Percentiles rank a stretch among this genome's conserved stretches.
These are phyloP conservation scores for Agrochola macilenta DNA, from an alignment of 2,888 invertebrate genomes.

Conservation along the genomic window DNA sequence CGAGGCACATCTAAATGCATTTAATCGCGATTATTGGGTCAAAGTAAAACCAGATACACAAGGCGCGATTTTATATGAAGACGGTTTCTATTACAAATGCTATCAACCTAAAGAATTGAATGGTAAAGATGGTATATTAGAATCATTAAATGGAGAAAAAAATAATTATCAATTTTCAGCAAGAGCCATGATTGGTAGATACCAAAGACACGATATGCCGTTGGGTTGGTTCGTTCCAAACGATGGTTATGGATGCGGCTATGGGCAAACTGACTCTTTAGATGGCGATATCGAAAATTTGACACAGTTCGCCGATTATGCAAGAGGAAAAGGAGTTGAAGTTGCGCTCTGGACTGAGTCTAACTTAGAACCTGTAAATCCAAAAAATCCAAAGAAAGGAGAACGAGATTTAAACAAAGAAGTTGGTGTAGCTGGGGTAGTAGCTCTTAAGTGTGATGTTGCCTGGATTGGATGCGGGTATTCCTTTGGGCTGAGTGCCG, in stretches of 20 bases:
- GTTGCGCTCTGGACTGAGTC: conserved; percentile 87
- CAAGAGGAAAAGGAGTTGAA: conserved; percentile 81
- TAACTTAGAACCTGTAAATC: conserved; percentile 82
- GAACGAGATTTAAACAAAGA: conserved; percentile 85
- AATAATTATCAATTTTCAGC: conserved; percentile 88
- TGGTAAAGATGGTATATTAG: conserved; percentile 81
- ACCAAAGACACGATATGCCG: conserved; percentile 83
- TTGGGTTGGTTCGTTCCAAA: conserved; percentile 88
- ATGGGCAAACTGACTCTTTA: conserved; percentile 85
- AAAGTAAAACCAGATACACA: conserved; percentile 73
- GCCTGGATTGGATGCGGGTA: conserved; percentile 87
- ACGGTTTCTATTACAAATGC: conserved; percentile 83
- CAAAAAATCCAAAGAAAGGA: conserved; percentile 84
- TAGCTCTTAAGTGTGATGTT: conserved; percentile 87
- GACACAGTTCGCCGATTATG: conserved; percentile 80
- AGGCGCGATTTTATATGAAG: conserved; percentile 83
- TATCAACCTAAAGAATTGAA: conserved; percentile 81
- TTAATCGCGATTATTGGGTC: conserved; percentile 88
- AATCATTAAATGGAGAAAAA: conserved; percentile 86
- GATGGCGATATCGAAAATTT: conserved; percentile 85
- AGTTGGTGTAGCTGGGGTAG: conserved; percentile 80
- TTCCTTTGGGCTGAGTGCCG: conserved; percentile 84
- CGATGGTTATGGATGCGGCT: conserved; percentile 87
- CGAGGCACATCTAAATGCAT: conserved; percentile 86
- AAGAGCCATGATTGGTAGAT: conserved; percentile 86